These are phyloP conservation scores for Porites divaricata DNA, from an alignment of 92 coral and sea anemone species.

Conservation along the genomic window DNA sequence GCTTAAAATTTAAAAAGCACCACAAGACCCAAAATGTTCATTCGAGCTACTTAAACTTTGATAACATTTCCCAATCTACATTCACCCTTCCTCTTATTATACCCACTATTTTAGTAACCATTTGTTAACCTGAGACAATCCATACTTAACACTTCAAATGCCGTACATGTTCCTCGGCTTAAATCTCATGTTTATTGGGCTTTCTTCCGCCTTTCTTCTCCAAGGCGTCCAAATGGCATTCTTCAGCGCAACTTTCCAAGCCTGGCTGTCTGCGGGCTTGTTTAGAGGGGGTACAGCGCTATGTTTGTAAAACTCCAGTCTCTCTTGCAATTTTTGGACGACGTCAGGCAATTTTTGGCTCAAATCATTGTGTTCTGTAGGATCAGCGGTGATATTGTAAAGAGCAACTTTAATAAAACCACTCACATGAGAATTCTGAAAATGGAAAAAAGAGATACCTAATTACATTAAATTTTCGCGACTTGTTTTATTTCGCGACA, in stretches of 20 bases:
- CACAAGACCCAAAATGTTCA: no score
- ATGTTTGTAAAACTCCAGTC: slow-evolving; percentile 65
- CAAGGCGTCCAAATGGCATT: slow-evolving; percentile 83
- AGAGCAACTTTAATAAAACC: slow-evolving; percentile 65
- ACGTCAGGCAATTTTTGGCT: slow-evolving; percentile 69
- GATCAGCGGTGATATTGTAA: slow-evolving; percentile 87
- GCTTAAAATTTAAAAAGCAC: no score
- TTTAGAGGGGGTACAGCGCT: slow-evolving; percentile 65
- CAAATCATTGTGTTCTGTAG: slow-evolving; percentile 72
- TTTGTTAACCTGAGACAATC: no score
- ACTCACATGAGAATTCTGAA: slow-evolving; percentile 19
- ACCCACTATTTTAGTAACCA: no score
- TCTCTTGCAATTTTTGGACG: slow-evolving; percentile 54
- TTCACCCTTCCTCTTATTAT: no score
- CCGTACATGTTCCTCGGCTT: background rate
- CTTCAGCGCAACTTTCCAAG: slow-evolving; percentile 51
- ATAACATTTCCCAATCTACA: no score
- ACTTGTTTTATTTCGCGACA: background rate
- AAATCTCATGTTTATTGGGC: background rate
- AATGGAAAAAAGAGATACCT: background rate
- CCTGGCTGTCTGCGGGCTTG: slow-evolving; percentile 69
- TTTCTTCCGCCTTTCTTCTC: slow-evolving; percentile 18
- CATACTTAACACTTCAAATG: background rate
- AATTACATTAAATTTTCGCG: background rate
- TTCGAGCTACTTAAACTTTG: no score